Evolutionary conservation across 2,113 vertebrate genomes (phyloP).

Genomic region (Castor canadensis): DNA sequence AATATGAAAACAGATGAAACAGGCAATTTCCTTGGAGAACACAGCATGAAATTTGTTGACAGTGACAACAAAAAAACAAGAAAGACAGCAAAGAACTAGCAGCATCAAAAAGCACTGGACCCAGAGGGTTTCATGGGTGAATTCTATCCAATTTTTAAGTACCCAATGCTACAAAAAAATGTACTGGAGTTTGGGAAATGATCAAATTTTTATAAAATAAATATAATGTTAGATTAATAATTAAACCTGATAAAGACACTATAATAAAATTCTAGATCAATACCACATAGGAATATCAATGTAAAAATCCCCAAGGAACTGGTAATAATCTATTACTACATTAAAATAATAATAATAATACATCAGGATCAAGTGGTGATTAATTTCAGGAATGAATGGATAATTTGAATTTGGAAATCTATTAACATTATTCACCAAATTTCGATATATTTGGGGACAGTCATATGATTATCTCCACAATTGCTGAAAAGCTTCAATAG

Average conservation of each 20-base stretch:
- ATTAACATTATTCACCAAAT: not conserved
- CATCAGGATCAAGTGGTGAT: not conserved
- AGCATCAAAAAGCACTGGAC: not conserved
- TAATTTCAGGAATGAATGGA: not conserved
- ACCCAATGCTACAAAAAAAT: not conserved
- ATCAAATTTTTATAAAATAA: not conserved
- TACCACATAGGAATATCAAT: not conserved
- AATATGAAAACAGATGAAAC: not conserved
- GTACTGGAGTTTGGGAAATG: not conserved
- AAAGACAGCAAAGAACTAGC: not conserved
- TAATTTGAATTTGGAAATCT: not conserved
- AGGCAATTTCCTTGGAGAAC: not conserved
- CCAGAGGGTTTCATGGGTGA: not conserved
- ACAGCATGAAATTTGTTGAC: not conserved
- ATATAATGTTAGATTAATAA: not conserved
- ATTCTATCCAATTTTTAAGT: not conserved
- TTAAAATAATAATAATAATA: not conserved
- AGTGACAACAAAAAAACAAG: not conserved
- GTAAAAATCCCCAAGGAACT: not conserved
- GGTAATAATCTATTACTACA: not conserved
- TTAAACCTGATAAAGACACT: not conserved
- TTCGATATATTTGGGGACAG: not conserved
- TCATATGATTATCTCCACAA: not conserved
- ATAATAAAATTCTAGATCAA: not conserved
- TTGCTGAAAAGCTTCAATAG: not conserved